phyloP scores from a whole-genome alignment of 2,797 vertebrate species.

The Rhabdomys pumilio region DNA sequence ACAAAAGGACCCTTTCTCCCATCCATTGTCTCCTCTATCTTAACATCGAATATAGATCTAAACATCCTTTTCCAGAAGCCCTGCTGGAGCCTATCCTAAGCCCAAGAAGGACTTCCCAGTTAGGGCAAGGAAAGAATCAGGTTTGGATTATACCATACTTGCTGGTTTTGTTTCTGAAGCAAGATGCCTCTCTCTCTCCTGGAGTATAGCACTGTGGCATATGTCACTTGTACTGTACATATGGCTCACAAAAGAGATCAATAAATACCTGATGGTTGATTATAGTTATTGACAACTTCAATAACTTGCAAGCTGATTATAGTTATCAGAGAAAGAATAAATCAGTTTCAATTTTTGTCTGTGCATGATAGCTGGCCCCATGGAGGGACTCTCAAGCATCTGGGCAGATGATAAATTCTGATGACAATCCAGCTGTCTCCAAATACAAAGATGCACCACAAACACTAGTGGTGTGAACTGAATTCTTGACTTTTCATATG shows the following conservation, averaged over 20 bases:
- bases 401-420: conserved; percentile 65
- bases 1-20: not conserved
- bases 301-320: conserved; percentile 29
- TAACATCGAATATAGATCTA: not conserved
- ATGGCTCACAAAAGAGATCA: conserved; percentile 30
- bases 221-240: not conserved
- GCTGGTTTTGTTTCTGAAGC: not conserved
- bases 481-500: conserved; percentile 4
- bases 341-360: conserved; percentile 26
- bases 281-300: conserved; percentile 46
- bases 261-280: conserved; percentile 57
- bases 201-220: not conserved
- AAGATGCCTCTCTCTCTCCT: conserved; percentile 54
- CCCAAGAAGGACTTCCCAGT: not conserved
- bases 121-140: not conserved
- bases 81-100: not conserved
- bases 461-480: not conserved
- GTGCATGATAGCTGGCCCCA: conserved; percentile 21
- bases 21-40: not conserved
- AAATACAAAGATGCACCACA: conserved; percentile 39
- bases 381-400: conserved; percentile 22
- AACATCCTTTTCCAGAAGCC: not conserved
- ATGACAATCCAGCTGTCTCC: conserved; percentile 73
- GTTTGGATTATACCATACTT: not conserved
- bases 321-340: conserved; percentile 67